Percentiles rank a stretch among this genome's conserved stretches.
These are phyloP conservation scores for Pogona vitticeps DNA, from an alignment of 2,113 vertebrate species.

Conservation along the genomic window DNA sequence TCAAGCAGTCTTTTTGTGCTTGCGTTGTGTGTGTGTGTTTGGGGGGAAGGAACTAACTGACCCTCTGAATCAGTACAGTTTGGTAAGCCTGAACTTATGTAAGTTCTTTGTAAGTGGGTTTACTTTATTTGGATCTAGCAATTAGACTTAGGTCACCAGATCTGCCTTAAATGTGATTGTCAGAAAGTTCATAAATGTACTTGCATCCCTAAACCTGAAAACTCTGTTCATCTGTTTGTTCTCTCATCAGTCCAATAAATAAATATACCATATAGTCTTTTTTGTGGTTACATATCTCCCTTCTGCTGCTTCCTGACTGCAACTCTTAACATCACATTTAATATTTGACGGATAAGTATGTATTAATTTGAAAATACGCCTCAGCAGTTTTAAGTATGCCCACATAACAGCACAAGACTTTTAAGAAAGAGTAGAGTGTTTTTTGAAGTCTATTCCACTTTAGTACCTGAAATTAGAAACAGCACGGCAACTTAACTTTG, in stretches of 20 bases:
- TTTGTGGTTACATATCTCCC: not conserved
- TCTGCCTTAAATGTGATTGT: too few species aligned
- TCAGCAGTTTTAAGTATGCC: not conserved
- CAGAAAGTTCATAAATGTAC: not conserved
- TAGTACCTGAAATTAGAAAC: not conserved
- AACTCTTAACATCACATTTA: not conserved
- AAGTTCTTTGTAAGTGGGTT: too few species aligned
- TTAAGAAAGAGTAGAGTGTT: constrained; percentile 4
- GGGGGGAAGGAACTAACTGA: too few species aligned
- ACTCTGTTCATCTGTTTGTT: not conserved
- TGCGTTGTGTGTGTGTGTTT: not conserved
- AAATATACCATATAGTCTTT: too few species aligned
- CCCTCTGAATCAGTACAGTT: too few species aligned
- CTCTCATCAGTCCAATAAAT: not conserved
- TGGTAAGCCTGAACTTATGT: too few species aligned
- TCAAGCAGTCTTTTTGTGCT: not conserved
- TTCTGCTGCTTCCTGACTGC: not conserved
- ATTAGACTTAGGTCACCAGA: too few species aligned
- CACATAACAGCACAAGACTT: not conserved
- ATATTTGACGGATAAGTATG: constrained; percentile 7
- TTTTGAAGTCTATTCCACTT: constrained; percentile 41
- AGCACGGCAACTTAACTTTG: constrained; percentile 38
- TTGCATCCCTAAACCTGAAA: not conserved
- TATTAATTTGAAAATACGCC: constrained; percentile 37
- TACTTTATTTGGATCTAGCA: too few species aligned